Base-by-base conservation (phyloP, 2,888 invertebrate species). In the Lithophane ornitopus region DNA sequence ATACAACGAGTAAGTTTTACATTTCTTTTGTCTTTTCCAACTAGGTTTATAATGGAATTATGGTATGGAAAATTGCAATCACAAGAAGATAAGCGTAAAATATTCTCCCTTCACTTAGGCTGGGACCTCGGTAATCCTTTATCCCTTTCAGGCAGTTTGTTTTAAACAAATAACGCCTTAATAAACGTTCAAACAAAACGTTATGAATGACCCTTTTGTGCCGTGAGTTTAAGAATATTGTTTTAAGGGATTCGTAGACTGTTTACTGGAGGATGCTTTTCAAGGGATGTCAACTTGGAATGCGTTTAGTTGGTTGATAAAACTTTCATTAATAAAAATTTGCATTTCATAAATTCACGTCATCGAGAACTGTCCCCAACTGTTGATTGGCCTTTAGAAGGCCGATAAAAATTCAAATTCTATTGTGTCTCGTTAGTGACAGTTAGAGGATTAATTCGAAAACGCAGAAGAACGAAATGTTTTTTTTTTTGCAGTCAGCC, bases 181-280 rank as follows among this genome's bases (percentile, higher is more conserved):
- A 88, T 88, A 89, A 89, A 87, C 79, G 85, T 86, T 87, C 83
- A 87, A 89, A 90, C 87, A 89, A 90, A 90, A 91, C 86, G 87
- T 89, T 90, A 90, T 91, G 90, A 91, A 91, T 91, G 89, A 90
- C 86, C 80, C 86, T 81, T 87, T 87, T 86, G 87, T 85, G 85
- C 82, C 82, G 75, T 86, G 90, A 93, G 92, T 91, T 91, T 90
- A 88, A 91, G 86, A 84, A 85, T 85, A 85, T 81, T 81, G 44
- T 77, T 76, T 58, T 34, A 63, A 58, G 14, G 61, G 58, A 67
- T 81, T 61, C 46, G 34, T 67, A n/a, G 59, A 19, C 54, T 46
- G 77, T 54, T 63, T 52, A 44, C 56, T 58, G 58, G 26, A 34
- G 34, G 16, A 52, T 22, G 3, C 26, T 73, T 52, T 58, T 28